These are phyloP conservation scores for Pteropus alecto DNA, from an alignment of 2,113 vertebrate species.

Conservation along the genomic window DNA sequence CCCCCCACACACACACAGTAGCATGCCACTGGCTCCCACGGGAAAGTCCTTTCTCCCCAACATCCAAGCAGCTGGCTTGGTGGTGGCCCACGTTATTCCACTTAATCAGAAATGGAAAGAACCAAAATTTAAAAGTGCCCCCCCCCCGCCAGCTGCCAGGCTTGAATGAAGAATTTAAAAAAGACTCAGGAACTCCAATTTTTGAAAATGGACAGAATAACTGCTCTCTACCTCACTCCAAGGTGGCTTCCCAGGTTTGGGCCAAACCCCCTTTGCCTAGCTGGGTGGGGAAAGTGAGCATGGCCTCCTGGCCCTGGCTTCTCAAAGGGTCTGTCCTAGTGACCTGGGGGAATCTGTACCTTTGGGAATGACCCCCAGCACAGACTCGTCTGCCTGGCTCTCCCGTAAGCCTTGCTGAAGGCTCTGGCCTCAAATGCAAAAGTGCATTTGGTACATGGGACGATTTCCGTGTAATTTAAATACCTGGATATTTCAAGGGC, in stretches of 20 bases:
- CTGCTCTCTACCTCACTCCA: background rate
- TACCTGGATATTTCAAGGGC: background rate
- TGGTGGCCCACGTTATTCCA: rapidly evolving
- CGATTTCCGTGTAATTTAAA: background rate
- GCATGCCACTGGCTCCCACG: rapidly evolving
- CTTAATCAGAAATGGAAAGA: background rate
- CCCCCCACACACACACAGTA: no score
- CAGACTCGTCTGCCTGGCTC: rapidly evolving
- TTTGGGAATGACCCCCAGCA: background rate
- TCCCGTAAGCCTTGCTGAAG: background rate
- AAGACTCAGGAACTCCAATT: background rate
- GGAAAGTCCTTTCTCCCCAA: no score
- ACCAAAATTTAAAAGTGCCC: background rate
- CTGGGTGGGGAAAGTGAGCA: no score
- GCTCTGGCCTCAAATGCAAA: background rate
- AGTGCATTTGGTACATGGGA: rapidly evolving
- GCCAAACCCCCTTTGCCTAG: background rate
- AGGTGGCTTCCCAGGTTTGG: no score
- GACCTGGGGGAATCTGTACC: background rate
- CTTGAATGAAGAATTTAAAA: background rate
- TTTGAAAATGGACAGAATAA: background rate
- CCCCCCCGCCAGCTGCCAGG: rapidly evolving
- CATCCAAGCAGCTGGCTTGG: no score
- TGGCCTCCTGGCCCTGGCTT: background rate
- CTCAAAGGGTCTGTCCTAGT: background rate